Conservation (phyloP, 2,113 vertebrate species). For the Rhizomys pruinosus region DNA sequence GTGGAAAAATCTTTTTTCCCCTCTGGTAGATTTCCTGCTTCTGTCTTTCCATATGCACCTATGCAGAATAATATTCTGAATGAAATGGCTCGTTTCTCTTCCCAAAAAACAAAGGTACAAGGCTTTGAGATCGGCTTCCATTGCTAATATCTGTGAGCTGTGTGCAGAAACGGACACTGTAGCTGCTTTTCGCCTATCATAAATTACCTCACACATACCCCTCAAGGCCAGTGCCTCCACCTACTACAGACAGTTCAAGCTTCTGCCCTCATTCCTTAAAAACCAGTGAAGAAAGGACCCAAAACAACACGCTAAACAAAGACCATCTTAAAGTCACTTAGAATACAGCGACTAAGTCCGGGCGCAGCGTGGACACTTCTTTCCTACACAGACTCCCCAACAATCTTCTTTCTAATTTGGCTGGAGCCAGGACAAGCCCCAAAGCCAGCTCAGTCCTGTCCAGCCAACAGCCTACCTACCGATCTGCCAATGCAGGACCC, state of each 20-base stretch:
- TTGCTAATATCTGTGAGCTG: neutral
- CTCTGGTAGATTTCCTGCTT: conserved; percentile 39
- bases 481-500: neutral
- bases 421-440: neutral
- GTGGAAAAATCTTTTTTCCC: neutral
- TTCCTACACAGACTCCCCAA: neutral
- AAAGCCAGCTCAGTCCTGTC: neutral
- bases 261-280: neutral
- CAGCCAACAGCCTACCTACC: too few species aligned
- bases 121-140: neutral
- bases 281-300: neutral
- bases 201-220: neutral
- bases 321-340: neutral
- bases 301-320: neutral
- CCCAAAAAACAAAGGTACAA: neutral
- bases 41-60: conserved; percentile 40
- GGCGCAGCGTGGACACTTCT: too few species aligned
- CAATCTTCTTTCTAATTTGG: too few species aligned
- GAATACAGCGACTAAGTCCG: neutral
- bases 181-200: neutral
- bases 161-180: neutral
- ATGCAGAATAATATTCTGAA: conserved; percentile 17
- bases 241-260: neutral
- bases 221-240: neutral
- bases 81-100: conserved; percentile 4